These are phyloP conservation scores for Lutjanus argentimaculatus DNA, from an alignment of 2,797 vertebrate genomes.

Conservation along the genomic window DNA sequence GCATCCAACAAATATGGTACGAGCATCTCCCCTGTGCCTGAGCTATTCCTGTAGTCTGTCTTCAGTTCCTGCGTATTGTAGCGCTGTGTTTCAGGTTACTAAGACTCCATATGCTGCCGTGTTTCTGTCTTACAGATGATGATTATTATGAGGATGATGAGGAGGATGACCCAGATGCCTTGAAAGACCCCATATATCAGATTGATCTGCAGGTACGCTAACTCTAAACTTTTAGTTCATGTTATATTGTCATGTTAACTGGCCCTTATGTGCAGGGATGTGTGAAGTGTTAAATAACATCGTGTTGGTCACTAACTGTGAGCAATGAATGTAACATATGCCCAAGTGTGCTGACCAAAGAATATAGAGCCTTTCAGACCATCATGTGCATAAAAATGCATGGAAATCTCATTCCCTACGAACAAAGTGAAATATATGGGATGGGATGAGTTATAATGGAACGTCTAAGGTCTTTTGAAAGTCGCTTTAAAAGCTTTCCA, in stretches of 20 bases:
- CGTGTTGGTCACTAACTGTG: neutral
- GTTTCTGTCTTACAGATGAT: slow-evolving; percentile 87
- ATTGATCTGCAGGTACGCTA: slow-evolving; percentile 94
- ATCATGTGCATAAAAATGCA: neutral
- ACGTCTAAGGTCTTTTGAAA: neutral
- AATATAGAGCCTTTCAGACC: neutral
- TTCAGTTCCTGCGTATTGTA: neutral
- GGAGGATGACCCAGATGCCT: slow-evolving; percentile 96
- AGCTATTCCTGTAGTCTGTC: neutral
- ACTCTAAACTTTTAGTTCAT: neutral
- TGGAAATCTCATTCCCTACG: neutral
- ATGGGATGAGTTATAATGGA: no score
- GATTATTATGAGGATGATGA: slow-evolving; percentile 98
- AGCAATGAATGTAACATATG: neutral
- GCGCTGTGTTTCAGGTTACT: neutral
- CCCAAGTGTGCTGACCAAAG: neutral
- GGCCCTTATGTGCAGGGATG: no score
- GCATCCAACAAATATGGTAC: slow-evolving; percentile 97
- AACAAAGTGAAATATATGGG: no score
- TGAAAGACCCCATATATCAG: slow-evolving; percentile 98
- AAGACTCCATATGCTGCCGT: neutral
- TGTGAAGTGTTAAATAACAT: neutral
- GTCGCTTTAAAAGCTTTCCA: neutral
- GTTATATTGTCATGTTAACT: neutral
- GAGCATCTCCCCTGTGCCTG: neutral